phyloP scores from a whole-genome alignment of 2,797 vertebrate species.

The Vultur gryphus region DNA sequence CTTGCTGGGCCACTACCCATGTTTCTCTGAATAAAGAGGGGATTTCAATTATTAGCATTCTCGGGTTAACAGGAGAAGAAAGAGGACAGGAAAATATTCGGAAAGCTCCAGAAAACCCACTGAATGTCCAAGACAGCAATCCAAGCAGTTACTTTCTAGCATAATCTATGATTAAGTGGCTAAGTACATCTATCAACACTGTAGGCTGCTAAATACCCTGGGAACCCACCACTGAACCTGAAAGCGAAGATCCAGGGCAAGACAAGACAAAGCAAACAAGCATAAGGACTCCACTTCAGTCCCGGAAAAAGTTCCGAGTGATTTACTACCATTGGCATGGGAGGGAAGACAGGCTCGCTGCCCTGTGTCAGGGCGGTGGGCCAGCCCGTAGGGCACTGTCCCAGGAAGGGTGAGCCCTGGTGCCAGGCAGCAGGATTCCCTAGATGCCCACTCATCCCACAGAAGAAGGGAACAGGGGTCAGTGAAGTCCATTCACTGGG shows the following conservation, averaged over 20 bases:
- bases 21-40: background rate
- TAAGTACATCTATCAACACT: background rate
- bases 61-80: background rate
- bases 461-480: background rate
- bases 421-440: background rate
- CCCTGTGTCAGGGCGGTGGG: rapidly evolving
- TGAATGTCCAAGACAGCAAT: background rate
- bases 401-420: background rate
- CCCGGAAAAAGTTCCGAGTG: background rate
- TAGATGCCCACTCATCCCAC: background rate
- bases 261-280: background rate
- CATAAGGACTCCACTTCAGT: background rate
- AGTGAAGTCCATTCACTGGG: background rate
- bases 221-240: background rate
- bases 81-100: background rate
- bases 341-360: background rate
- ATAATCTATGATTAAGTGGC: background rate
- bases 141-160: background rate
- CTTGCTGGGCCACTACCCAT: background rate
- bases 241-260: background rate
- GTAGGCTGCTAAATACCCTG: background rate
- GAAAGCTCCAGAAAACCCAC: background rate
- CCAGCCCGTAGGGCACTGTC: background rate
- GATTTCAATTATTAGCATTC: background rate
- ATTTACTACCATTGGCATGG: background rate